Evolutionary conservation across 2,888 invertebrate species (phyloP).

Genomic region (Drosophila sordidula): DNA sequence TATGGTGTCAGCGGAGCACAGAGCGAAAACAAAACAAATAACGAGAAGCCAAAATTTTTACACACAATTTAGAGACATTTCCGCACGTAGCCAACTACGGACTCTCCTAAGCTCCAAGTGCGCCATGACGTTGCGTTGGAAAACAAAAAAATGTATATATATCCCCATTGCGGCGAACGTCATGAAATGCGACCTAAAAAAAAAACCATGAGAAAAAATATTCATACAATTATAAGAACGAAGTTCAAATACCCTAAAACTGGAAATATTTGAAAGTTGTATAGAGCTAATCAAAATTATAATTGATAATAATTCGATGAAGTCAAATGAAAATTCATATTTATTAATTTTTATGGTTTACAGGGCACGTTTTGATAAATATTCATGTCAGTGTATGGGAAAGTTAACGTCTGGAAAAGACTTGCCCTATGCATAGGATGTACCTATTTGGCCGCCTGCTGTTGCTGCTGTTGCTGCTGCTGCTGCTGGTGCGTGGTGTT

Average conservation of each 20-base stretch:
- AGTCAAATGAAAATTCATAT: too few species aligned
- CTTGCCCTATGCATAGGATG: constrained; percentile 7
- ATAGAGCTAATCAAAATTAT: not conserved
- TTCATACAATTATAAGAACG: not conserved
- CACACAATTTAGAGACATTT: constrained; percentile 80
- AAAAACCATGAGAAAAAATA: constrained; percentile 28
- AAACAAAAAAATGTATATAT: constrained; percentile 45
- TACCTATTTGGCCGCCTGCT: constrained; percentile 39
- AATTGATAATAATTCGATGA: not conserved
- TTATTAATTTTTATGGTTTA: too few species aligned
- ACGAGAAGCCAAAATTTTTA: constrained; percentile 66
- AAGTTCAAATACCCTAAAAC: constrained; percentile 16
- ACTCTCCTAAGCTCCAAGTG: constrained; percentile 53
- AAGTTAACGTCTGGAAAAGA: not conserved
- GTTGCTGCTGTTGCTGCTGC: constrained; percentile 8
- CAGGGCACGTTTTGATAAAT: not conserved
- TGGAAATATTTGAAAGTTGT: not conserved
- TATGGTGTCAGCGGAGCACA: constrained; percentile 64
- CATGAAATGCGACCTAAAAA: constrained; percentile 52
- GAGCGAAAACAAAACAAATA: constrained; percentile 45
- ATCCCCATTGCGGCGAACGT: constrained; percentile 60
- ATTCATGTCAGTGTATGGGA: constrained; percentile 3
- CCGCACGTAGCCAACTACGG: constrained; percentile 66
- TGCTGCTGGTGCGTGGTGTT: constrained; percentile 3
- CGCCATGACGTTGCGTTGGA: constrained; percentile 44